Base-by-base conservation (phyloP, 1,140 invertebrate species). In the Caligus rogercresseyi region DNA sequence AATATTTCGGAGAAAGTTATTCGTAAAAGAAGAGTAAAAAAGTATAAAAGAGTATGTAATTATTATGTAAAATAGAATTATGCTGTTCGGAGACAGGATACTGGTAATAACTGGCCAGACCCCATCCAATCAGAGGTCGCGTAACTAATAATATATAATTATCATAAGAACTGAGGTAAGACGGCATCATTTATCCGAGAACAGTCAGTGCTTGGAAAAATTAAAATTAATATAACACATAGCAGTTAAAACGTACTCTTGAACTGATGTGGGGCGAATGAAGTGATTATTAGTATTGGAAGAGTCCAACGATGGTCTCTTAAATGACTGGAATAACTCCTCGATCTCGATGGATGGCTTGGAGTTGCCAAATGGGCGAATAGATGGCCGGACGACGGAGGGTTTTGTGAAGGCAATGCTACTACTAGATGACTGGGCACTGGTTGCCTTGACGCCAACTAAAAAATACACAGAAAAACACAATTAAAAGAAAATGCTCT, bases 311-410 rank as follows among this genome's bases (percentile, higher is more conserved):
- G 31, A 43, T 7, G 53, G 53, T 23, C 53, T 4, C 21, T 54
- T 16, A 20, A 54, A 54, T 13, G n/a, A 11, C 4, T 54, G n/a
- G 21, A 54, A 54, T 20, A 54, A 54, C 21, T 23, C 53, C 16
- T 54, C 53, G 16, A 54, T 54, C 11, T 23, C 53, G 21, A 54
- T 54, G 16, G 53, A 54, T 11, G 53, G 53, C 16, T 54, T 54
- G 53, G 31, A 43, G n/a, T 43, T n/a, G 7, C n/a, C 31, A 43
- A 43, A 43, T 7, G 31, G 31, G 7, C 31, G 31, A 11, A 7
- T 43, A 11, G 31, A 43, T 11, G 31, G 31, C n/a, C 31, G 7
- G 31, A 43, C n/a, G 7, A 43, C 7, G 7, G 31, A 43, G 31
- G 31, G 31, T n/a, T 43, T 43, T 43, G 31, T 43, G 31, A 43